Evolutionary conservation across 1,140 invertebrate genomes (phyloP), one percentile per base, ranked within the genome.

Genomic region (Pentalonia nigronervosa): DNA sequence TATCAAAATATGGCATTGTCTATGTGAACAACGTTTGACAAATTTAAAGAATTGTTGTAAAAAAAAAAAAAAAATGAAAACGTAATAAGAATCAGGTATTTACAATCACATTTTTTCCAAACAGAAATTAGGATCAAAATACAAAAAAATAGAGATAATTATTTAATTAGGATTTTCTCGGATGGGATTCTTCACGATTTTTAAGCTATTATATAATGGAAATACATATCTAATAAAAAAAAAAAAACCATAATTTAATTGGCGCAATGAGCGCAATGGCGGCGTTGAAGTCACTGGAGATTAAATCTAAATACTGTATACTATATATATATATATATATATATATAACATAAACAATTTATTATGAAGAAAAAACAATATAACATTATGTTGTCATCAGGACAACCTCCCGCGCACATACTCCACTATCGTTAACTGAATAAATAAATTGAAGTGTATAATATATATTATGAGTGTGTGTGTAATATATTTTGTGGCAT

Each of bases 371-470:
- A 84, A 84, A 84, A 84, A 84, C 83, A 84, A 41, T 41, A 41
- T 84, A 84, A 84, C 36, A 84, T 84, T 84, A 84, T 84, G 83
- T 45, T 41, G 83, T 84, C 83, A 84, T 84, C 36, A 25, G 23
- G 41, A 84, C 34, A 84, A 84, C 36, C 23, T 84, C 83, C 41
- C 36, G 36, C 83, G 36, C 83, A 41, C 34, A 41, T 84, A 45
- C 41, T 84, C 23, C 7, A 84, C 45, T 45, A 87, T 87, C 45
- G 84, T 45, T 47, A 47, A 86, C 83, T 41, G 41, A 21, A 86
- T 86, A 76, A 9, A 83, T 83, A 87, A 47, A 84, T 45, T 25
- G 83, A 84, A 84, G 41, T 84, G 11, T 25, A 30, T 84, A 84
- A 30, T 84, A 84, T 45, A 41, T 84, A 4, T 9, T 76, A 4